A percentile compares a stretch with the other conserved stretches of the same genome.
phyloP scores from a whole-genome alignment of 2,888 invertebrate species.

The Drosophila robusta region DNA sequence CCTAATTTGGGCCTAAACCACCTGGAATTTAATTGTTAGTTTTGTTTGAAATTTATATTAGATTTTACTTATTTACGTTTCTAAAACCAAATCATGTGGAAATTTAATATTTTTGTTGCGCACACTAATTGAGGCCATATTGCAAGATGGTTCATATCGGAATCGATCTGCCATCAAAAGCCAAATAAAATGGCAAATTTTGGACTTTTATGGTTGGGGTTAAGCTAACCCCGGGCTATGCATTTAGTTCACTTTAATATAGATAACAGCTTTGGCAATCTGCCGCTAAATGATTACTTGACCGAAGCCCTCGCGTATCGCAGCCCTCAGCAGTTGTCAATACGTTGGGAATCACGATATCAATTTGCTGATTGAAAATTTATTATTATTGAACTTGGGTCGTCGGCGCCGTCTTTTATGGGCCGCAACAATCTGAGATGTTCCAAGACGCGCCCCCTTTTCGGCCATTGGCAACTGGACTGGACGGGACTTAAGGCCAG shows the following conservation, averaged over 20 bases:
- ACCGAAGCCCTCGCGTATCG: conserved; percentile 35
- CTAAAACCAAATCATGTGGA: neutral
- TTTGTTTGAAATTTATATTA: no score
- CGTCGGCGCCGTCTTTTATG: conserved; percentile 59
- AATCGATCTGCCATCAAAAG: conserved; percentile 1
- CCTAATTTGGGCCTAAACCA: no score
- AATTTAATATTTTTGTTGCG: neutral
- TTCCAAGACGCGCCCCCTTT: conserved; percentile 36
- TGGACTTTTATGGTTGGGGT: no score
- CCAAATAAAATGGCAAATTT: neutral
- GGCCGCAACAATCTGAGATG: conserved; percentile 55
- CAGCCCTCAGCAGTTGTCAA: conserved; percentile 1
- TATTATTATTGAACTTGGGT: conserved; percentile 70
- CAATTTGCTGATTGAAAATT: conserved; percentile 85
- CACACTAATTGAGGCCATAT: neutral
- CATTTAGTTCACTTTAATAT: conserved; percentile 59
- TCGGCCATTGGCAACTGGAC: conserved; percentile 3
- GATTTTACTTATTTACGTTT: no score
- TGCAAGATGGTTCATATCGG: neutral
- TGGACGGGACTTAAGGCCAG: conserved; percentile 21
- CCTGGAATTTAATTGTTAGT: no score
- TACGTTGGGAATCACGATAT: conserved; percentile 79
- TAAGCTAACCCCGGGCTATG: neutral
- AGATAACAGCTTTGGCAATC: conserved; percentile 67
- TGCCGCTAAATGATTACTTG: conserved; percentile 72